Conservation (phyloP, 2,797 vertebrate species). For the Poeciliopsis paucimaculata region DNA sequence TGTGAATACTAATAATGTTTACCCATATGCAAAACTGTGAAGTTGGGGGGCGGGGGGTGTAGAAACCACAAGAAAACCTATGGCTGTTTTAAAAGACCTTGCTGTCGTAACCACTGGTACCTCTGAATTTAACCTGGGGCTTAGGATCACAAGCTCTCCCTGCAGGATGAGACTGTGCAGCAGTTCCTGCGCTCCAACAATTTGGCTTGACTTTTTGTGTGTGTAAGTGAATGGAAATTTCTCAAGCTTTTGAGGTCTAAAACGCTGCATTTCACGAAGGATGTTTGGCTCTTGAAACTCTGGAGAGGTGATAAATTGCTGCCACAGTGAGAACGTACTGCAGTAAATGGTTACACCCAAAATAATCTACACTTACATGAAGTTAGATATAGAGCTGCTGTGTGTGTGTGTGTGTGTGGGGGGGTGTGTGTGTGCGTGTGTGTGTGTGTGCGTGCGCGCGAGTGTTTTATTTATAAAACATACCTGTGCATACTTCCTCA, state of each 20-base stretch:
- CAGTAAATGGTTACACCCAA: conserved; percentile 51
- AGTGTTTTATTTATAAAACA: background rate
- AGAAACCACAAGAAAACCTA: conserved; percentile 53
- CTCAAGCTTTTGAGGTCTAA: background rate
- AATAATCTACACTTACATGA: background rate
- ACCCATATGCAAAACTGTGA: background rate
- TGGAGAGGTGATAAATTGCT: conserved; percentile 14
- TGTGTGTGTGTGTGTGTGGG: background rate
- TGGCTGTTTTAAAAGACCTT: conserved; percentile 56
- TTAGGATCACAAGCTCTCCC: conserved; percentile 72
- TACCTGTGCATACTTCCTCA: background rate
- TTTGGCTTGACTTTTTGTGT: background rate
- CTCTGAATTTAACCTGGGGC: conserved; percentile 63
- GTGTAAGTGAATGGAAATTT: background rate
- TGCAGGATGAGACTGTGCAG: conserved; percentile 59
- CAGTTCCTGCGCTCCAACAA: conserved; percentile 27
- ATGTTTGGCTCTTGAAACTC: conserved; percentile 25
- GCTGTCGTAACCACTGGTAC: conserved; percentile 49
- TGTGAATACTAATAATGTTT: background rate
- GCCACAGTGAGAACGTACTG: conserved; percentile 17
- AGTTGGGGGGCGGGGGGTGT: background rate
- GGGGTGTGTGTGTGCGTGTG: background rate
- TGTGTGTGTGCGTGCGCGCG: too few relatives aligned
- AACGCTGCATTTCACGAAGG: background rate
- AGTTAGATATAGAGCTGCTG: background rate